Evolutionary conservation across 2,797 vertebrate genomes (phyloP).

Genomic region (Stomatorhinus walkeri): DNA sequence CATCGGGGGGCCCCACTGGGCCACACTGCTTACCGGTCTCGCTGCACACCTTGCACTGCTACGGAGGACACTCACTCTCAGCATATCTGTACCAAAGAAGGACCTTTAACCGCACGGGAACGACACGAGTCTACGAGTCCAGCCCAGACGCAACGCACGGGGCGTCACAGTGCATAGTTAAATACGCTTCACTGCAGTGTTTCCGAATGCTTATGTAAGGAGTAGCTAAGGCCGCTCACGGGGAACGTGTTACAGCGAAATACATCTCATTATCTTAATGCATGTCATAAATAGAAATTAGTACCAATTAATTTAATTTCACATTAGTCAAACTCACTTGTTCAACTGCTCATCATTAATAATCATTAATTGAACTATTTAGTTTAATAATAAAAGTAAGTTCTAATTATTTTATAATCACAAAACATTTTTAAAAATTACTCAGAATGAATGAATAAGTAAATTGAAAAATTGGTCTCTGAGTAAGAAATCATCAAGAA

Average conservation of each 20-base stretch:
- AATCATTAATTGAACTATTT: neutral
- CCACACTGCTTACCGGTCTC: constrained; percentile 71
- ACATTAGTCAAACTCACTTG: neutral
- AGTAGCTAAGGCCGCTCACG: neutral
- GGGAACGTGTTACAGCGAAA: neutral
- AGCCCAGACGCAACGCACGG: neutral
- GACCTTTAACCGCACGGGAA: neutral
- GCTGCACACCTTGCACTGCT: constrained; percentile 87
- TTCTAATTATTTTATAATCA: neutral
- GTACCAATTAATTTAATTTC: neutral
- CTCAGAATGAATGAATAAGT: neutral
- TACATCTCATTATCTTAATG: neutral
- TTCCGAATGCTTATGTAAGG: neutral
- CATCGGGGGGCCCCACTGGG: constrained; percentile 64
- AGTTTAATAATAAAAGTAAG: neutral
- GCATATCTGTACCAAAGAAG: neutral
- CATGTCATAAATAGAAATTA: neutral
- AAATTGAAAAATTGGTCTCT: neutral
- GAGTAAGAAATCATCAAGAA: neutral
- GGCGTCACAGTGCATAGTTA: neutral
- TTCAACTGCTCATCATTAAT: neutral
- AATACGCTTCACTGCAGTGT: neutral
- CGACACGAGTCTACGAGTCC: neutral
- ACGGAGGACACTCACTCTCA: neutral
- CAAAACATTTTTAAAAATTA: neutral